These are phyloP conservation scores for Caiman crocodilus DNA, from an alignment of 2,797 vertebrate species.

Conservation along the genomic window DNA sequence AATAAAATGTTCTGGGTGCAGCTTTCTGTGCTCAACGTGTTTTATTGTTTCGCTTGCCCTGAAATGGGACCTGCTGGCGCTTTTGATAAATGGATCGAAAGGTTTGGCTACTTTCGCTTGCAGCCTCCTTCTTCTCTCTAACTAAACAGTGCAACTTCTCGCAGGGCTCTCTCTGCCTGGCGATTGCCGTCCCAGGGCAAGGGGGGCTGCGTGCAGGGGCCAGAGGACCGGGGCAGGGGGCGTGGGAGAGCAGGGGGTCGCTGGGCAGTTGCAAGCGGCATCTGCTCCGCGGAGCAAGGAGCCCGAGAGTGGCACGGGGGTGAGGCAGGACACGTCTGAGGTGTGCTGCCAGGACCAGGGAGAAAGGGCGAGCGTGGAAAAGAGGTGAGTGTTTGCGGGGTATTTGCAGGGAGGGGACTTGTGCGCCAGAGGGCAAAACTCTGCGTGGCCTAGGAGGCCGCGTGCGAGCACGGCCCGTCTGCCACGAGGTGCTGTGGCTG, in stretches of 20 bases:
- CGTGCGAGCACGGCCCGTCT: too few species aligned
- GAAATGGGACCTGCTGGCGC: slow-evolving; percentile 47
- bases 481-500: too few species aligned
- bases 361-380: not conserved
- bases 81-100: slow-evolving; percentile 29
- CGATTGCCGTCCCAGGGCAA: fast-evolving
- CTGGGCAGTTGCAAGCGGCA: not conserved
- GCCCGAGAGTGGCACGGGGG: not conserved
- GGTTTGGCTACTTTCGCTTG: fast-evolving
- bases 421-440: not conserved
- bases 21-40: slow-evolving; percentile 50
- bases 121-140: not conserved
- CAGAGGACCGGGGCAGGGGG: fast-evolving
- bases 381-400: too few species aligned
- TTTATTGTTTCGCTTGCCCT: slow-evolving; percentile 69
- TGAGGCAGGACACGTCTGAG: not conserved
- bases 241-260: not conserved
- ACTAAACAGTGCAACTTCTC: not conserved
- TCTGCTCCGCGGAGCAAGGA: not conserved
- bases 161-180: not conserved
- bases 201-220: fast-evolving
- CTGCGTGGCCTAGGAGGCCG: too few species aligned
- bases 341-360: not conserved
- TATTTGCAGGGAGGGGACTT: too few species aligned
- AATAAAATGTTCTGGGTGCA: slow-evolving; percentile 53